Percentiles rank a stretch among this genome's conserved stretches.
These are phyloP conservation scores for Leptinotarsa tumamoca DNA, from an alignment of 2,888 invertebrate species.

Conservation along the genomic window DNA sequence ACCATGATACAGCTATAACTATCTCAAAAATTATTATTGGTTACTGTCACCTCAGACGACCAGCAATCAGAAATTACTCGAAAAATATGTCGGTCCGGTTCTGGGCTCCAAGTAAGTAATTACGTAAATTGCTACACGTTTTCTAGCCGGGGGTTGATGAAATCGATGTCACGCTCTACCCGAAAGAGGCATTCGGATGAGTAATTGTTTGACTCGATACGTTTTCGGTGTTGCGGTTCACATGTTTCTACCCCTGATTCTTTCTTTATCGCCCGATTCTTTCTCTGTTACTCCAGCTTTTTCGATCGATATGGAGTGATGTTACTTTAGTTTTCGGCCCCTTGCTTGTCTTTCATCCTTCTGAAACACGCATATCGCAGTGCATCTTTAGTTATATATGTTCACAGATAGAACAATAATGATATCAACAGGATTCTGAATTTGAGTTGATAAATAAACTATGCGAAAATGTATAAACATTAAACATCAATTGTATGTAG, in stretches of 20 bases:
- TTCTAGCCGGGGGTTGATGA: constrained; percentile 46
- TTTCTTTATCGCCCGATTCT: constrained; percentile 14
- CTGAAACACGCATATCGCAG: neutral
- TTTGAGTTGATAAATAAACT: neutral
- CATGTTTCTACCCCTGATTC: constrained; percentile 28
- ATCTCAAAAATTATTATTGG: no score
- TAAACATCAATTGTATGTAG: no score
- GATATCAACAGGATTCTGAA: no score
- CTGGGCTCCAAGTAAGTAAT: constrained; percentile 50
- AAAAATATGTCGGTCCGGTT: constrained; percentile 14
- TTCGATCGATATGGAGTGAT: constrained; percentile 13
- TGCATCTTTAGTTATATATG: no score
- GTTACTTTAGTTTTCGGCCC: neutral
- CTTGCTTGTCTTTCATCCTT: neutral
- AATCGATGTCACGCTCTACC: constrained; percentile 49
- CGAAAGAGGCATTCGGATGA: constrained; percentile 45
- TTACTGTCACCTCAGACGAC: no score
- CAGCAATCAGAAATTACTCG: neutral
- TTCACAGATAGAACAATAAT: no score
- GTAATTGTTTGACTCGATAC: constrained; percentile 45
- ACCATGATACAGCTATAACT: no score
- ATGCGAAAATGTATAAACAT: no score
- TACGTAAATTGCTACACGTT: constrained; percentile 52
- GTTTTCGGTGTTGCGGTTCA: constrained; percentile 38
- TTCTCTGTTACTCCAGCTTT: neutral